Percentiles rank a stretch among this genome's conserved stretches.
Evolutionary conservation across 2,113 vertebrate species (phyloP).

Genomic region (Axis porcinus): DNA sequence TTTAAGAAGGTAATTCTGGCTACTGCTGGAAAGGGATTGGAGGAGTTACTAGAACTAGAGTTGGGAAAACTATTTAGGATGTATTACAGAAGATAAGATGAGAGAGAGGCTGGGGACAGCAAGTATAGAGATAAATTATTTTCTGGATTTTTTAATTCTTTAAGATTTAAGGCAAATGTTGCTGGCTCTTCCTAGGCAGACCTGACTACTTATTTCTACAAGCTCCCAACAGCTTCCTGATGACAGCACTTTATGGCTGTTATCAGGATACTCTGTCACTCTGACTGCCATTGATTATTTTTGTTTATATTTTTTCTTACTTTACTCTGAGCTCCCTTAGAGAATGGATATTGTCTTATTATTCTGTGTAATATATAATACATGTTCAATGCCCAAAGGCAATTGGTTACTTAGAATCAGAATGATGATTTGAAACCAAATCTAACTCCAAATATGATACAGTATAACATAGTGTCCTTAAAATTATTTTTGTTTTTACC

Average conservation of each 20-base stretch:
- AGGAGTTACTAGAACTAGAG: neutral
- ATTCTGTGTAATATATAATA: neutral
- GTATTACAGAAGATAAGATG: neutral
- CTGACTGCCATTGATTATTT: neutral
- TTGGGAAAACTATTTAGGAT: neutral
- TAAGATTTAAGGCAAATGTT: neutral
- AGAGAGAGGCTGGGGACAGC: neutral
- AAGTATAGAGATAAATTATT: neutral
- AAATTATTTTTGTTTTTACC: neutral
- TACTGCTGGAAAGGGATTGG: neutral
- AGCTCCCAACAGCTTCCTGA: neutral
- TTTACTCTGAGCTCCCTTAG: neutral
- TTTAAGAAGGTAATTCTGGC: neutral
- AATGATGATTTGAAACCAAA: neutral
- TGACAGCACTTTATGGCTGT: neutral
- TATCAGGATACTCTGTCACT: neutral
- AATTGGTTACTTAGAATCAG: neutral
- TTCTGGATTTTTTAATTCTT: neutral
- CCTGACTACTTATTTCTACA: neutral
- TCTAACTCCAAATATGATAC: neutral
- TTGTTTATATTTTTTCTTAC: neutral
- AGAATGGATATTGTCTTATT: neutral
- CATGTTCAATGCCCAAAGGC: neutral
- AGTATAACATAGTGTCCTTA: neutral
- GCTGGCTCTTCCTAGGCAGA: neutral